A percentile compares a stretch with the other conserved stretches of the same genome.
These are phyloP conservation scores for Panthera leo DNA, from an alignment of 2,113 vertebrate species.

Conservation along the genomic window DNA sequence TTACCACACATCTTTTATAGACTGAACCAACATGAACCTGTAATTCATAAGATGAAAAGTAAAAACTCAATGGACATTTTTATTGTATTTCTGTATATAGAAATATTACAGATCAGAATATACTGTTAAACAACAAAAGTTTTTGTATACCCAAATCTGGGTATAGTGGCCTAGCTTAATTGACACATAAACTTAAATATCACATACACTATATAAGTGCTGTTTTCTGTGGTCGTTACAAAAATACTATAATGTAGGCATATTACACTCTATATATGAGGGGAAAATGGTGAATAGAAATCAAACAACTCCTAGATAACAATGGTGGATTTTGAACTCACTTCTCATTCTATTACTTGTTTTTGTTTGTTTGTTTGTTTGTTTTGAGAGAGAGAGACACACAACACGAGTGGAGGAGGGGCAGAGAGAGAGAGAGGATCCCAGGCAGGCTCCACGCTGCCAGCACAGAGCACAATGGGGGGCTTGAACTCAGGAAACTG, in stretches of 20 bases:
- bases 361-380: not conserved
- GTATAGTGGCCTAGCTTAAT: not conserved
- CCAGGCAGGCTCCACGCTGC: too few relatives aligned
- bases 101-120: not conserved
- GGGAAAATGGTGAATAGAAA: not conserved
- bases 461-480: too few relatives aligned
- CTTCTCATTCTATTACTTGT: not conserved
- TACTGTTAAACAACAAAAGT: not conserved
- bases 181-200: too few relatives aligned
- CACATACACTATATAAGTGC: not conserved
- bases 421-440: too few relatives aligned
- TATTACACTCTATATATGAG: not conserved
- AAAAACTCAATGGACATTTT: not conserved
- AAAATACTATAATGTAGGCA: not conserved
- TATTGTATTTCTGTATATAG: not conserved
- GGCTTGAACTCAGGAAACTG: too few relatives aligned
- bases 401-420: too few relatives aligned
- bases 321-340: not conserved
- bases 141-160: not conserved
- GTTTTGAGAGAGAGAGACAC: too few relatives aligned
- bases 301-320: not conserved
- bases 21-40: not conserved
- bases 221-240: not conserved
- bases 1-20: not conserved
- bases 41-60: not conserved